A percentile compares a stretch with the other conserved stretches of the same genome.
Evolutionary conservation across 2,797 vertebrate species (phyloP).

Genomic region (Paedocypris micromegethes): DNA sequence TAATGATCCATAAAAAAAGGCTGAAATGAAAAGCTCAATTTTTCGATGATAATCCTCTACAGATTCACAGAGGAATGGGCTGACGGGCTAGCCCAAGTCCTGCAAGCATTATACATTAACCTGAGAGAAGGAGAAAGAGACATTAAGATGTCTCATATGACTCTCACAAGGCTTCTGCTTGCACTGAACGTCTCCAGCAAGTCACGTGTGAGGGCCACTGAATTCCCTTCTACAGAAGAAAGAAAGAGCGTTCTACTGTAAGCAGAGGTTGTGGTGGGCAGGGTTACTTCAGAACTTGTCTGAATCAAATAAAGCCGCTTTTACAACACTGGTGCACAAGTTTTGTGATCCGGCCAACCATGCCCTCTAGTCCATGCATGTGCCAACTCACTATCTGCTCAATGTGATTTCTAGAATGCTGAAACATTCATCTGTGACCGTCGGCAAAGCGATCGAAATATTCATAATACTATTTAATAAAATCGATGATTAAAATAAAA

Average conservation of each 20-base stretch:
- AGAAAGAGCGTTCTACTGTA: neutral
- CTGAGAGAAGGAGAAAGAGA: constrained; percentile 14
- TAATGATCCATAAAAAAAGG: neutral
- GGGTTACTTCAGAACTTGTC: constrained; percentile 1
- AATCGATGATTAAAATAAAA: neutral
- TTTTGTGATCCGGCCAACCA: constrained; percentile 12
- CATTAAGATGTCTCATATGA: constrained; percentile 79
- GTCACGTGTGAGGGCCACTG: constrained; percentile 5
- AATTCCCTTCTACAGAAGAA: constrained; percentile 11
- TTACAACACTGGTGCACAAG: constrained; percentile 3
- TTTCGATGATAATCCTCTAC: neutral
- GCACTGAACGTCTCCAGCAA: constrained; percentile 32
- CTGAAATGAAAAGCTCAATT: neutral
- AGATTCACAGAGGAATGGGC: neutral
- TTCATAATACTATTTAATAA: no score
- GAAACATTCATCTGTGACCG: neutral
- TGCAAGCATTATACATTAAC: constrained; percentile 18
- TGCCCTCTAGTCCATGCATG: constrained; percentile 3
- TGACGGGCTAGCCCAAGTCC: neutral
- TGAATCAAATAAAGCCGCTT: constrained; percentile 19
- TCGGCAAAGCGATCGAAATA: neutral
- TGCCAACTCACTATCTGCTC: neutral
- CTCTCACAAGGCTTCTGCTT: constrained; percentile 63
- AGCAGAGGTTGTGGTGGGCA: neutral
- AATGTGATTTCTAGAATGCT: constrained; percentile 10